Percentiles rank a stretch among this genome's conserved stretches.
Conservation (phyloP, 2,888 invertebrate species). For the Troides aeacus region DNA sequence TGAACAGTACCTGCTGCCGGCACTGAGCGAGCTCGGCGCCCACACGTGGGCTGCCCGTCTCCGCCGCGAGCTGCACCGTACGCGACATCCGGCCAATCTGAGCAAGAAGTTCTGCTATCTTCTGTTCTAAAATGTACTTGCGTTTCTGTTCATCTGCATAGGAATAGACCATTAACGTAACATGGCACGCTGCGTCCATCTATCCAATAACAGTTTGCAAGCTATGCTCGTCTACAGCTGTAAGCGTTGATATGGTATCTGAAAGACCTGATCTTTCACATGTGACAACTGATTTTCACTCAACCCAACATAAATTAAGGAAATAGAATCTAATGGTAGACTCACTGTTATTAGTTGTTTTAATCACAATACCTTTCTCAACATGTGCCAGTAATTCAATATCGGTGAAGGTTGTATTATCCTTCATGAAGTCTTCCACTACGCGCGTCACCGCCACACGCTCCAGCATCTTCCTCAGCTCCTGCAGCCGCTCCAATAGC, state of each 20-base stretch:
- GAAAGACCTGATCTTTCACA: no score
- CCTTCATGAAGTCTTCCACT: constrained; percentile 98
- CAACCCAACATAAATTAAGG: no score
- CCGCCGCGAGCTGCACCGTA: constrained; percentile 92
- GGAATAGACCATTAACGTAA: neutral
- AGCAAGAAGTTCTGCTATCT: constrained; percentile 90
- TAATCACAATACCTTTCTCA: constrained; percentile 72
- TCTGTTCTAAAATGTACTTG: constrained; percentile 93
- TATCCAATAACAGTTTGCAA: no score
- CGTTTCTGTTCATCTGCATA: constrained; percentile 87
- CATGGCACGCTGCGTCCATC: no score
- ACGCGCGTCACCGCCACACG: constrained; percentile 95
- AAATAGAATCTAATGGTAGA: no score
- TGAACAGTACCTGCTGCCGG: constrained; percentile 49
- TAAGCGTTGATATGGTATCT: no score
- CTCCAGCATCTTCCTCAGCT: constrained; percentile 93
- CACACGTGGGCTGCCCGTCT: constrained; percentile 41
- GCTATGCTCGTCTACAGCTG: no score
- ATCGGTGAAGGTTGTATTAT: constrained; percentile 84
- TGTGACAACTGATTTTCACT: no score
- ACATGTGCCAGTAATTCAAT: constrained; percentile 95
- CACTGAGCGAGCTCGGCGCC: constrained; percentile 43
- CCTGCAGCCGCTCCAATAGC: constrained; percentile 87
- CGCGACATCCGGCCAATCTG: constrained; percentile 92
- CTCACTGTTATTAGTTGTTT: no score